Evolutionary conservation across 2,113 vertebrate species (phyloP).

Genomic region (Phainopepla nitens): DNA sequence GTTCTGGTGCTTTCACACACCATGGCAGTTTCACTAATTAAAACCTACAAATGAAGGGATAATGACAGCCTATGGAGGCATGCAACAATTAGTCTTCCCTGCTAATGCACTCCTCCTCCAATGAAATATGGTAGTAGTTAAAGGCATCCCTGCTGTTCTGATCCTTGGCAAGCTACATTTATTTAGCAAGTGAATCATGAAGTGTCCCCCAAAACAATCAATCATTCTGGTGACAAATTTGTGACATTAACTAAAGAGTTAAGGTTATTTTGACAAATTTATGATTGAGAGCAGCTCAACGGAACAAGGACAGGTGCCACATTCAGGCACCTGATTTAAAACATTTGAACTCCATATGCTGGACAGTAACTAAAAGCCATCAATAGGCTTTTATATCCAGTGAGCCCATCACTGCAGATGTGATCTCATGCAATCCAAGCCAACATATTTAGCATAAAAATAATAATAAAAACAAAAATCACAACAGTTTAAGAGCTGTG

Average conservation of each 20-base stretch:
- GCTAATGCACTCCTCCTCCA: not conserved
- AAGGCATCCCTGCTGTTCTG: not conserved
- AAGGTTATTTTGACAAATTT: not conserved
- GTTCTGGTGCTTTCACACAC: not conserved
- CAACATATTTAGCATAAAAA: not conserved
- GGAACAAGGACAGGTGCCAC: not conserved
- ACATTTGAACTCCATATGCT: not conserved
- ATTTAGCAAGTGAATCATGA: not conserved
- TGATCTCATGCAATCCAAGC: not conserved
- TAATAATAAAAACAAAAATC: not conserved
- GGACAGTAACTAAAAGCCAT: not conserved
- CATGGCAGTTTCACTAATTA: not conserved
- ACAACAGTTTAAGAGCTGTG: not conserved
- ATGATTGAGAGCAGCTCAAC: rapidly evolving
- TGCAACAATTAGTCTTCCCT: not conserved
- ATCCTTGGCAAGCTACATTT: not conserved
- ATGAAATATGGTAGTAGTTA: not conserved
- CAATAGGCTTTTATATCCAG: not conserved
- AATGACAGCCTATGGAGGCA: not conserved
- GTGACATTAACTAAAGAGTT: not conserved
- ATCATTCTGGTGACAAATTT: not conserved
- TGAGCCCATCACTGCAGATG: not conserved
- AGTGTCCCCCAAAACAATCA: not conserved
- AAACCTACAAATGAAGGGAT: not conserved
- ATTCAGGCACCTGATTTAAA: not conserved